A percentile compares a stretch with the other conserved stretches of the same genome.
Evolutionary conservation across 2,113 vertebrate species (phyloP).

Genomic region (Trichechus manatus): DNA sequence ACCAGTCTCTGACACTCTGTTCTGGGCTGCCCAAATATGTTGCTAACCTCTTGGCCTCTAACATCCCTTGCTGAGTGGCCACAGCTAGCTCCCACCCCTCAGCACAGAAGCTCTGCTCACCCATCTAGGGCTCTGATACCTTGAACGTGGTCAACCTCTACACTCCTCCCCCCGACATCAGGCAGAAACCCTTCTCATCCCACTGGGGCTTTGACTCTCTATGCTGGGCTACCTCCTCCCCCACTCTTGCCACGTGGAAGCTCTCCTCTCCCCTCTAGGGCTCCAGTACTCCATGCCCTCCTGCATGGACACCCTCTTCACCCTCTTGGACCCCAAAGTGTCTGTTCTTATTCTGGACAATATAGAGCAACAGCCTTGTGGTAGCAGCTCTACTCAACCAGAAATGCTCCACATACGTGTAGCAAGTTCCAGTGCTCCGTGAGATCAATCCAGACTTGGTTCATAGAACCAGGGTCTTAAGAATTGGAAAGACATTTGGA

Average conservation of each 20-base stretch:
- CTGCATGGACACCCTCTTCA: neutral
- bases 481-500: neutral
- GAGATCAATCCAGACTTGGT: neutral
- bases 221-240: neutral
- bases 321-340: neutral
- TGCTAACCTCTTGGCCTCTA: neutral
- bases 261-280: neutral
- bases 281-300: neutral
- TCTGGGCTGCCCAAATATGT: neutral
- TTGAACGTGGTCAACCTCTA: neutral
- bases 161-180: neutral
- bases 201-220: fast-evolving
- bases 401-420: neutral
- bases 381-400: no score
- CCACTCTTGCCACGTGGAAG: fast-evolving
- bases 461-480: neutral
- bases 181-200: neutral
- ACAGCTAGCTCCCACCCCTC: neutral
- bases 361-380: neutral
- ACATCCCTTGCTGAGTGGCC: neutral
- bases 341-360: neutral
- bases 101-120: neutral
- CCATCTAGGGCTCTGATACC: no score
- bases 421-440: neutral
- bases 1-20: neutral